phyloP scores from a whole-genome alignment of 2,113 vertebrate species.

The Apodemus sylvaticus region DNA sequence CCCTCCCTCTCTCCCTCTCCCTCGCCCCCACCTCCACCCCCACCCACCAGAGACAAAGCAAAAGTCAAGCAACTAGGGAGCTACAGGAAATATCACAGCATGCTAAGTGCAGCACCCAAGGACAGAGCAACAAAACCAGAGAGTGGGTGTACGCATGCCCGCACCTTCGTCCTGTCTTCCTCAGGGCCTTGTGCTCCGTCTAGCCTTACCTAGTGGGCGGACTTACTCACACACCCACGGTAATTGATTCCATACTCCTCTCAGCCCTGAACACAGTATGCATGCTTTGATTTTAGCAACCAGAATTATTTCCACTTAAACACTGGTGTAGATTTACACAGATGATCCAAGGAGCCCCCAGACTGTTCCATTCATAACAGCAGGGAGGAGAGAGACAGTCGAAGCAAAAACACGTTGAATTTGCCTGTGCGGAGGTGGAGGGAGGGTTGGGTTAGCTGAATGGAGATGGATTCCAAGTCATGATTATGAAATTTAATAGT shows the following conservation, averaged over 20 bases:
- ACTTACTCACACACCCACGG: not conserved
- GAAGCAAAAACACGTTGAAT: constrained; percentile 30
- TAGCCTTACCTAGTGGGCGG: not conserved
- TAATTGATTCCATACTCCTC: constrained; percentile 43
- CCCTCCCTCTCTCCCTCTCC: too few relatives aligned
- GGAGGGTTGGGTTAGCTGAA: constrained; percentile 36
- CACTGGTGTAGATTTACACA: not conserved
- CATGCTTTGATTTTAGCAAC: constrained; percentile 49
- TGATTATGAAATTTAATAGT: constrained; percentile 47
- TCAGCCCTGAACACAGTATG: not conserved
- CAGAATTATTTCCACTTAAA: constrained; percentile 39
- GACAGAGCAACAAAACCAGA: not conserved
- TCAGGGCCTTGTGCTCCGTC: not conserved
- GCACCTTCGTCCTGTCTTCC: not conserved
- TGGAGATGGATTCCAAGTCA: not conserved
- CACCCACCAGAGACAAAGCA: too few relatives aligned
- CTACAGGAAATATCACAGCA: constrained; percentile 50
- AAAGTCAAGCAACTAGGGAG: not conserved
- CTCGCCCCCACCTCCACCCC: too few relatives aligned
- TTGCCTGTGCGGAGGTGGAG: not conserved
- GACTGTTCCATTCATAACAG: constrained; percentile 1
- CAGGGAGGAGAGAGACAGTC: not conserved
- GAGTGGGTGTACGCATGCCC: not conserved
- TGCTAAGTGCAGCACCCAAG: not conserved
- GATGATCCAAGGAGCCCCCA: not conserved